These are phyloP conservation scores for Lasioglossum figueresi DNA, from an alignment of 2,888 invertebrate genomes.

Conservation along the genomic window DNA sequence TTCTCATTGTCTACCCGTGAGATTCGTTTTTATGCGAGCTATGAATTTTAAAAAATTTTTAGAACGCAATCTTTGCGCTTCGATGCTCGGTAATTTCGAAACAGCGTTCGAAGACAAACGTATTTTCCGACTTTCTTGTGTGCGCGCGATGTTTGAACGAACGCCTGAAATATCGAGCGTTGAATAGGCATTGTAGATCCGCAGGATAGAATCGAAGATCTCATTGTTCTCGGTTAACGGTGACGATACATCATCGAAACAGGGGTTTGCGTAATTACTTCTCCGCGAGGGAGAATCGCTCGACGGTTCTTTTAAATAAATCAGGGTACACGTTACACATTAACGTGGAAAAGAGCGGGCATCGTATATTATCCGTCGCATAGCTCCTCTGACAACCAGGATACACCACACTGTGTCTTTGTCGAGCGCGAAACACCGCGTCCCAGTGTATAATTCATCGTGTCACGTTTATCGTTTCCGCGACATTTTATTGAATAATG, in stretches of 20 bases:
- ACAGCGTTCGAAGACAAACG: background rate
- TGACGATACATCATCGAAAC: slow-evolving; percentile 21
- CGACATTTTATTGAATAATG: slow-evolving; percentile 57
- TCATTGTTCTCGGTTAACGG: slow-evolving; percentile 7
- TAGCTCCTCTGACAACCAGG: slow-evolving; percentile 48
- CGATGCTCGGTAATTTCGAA: background rate
- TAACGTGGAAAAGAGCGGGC: slow-evolving; percentile 49
- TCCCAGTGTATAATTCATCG: slow-evolving; percentile 54
- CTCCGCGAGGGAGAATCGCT: slow-evolving; percentile 21
- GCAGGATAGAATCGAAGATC: background rate
- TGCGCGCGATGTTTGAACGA: background rate
- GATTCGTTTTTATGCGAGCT: background rate
- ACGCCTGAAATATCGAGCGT: background rate
- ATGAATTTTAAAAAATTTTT: background rate
- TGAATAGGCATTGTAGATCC: background rate
- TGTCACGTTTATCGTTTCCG: slow-evolving; percentile 59
- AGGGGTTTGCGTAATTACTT: slow-evolving; percentile 53
- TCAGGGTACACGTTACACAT: slow-evolving; percentile 53
- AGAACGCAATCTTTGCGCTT: background rate
- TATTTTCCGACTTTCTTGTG: background rate
- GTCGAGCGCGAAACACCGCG: slow-evolving; percentile 54
- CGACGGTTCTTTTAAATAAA: slow-evolving; percentile 48
- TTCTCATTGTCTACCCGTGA: background rate
- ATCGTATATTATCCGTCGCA: slow-evolving; percentile 50
- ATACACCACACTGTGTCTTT: slow-evolving; percentile 55